Base-by-base conservation (phyloP, 2,797 vertebrate genomes). In the Onychomys leucogaster region DNA sequence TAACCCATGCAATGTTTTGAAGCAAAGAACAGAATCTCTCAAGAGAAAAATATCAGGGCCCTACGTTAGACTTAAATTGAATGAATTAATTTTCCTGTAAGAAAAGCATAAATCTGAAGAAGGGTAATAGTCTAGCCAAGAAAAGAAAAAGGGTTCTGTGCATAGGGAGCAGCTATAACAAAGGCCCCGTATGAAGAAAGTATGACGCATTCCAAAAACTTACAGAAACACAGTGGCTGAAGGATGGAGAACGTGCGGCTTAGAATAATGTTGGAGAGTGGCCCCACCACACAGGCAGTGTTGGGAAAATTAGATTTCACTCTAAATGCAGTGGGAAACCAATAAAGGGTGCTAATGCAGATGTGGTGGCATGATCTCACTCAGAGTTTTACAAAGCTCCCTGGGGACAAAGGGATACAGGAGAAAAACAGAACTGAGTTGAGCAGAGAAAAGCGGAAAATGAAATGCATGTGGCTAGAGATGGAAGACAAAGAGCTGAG, bases 21-120 rank as follows among this genome's bases (percentile, higher is more conserved):
- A 87, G 41, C 34, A 87, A 93, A 65, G 49, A 80, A 59, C 10
- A 67, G 55, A 59, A 29, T 32, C 61, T 43, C 43, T 25, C 43
- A 37, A 77, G 17, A 89, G 37, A 90, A 57, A 87, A 89, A 85
- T 4, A 85, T 19, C 57, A 91, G 57, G 27, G 34, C 8, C 13
- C 71, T 67, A 37, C 80, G 59, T 95, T 23, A 87, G 69, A 65
- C 83, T 91, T 77, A 32, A 78, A 86, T 0, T 65, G 43, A 59
- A 34, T 75, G 81, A 69, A 92, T 95, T 34, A 14, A 55, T 78
- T 96, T 89, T 92, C 32, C 86, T 78, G n/a, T 2, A 93, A 90
- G 23, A 82, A 89, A 96, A 69, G 52, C 63, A 63, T 49, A 27
- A 87, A 90, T 78, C 49, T 95, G 37, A 91, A 92, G 76, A 85